phyloP scores from a whole-genome alignment of 2,888 invertebrate species.

The Lamproptera curius region DNA sequence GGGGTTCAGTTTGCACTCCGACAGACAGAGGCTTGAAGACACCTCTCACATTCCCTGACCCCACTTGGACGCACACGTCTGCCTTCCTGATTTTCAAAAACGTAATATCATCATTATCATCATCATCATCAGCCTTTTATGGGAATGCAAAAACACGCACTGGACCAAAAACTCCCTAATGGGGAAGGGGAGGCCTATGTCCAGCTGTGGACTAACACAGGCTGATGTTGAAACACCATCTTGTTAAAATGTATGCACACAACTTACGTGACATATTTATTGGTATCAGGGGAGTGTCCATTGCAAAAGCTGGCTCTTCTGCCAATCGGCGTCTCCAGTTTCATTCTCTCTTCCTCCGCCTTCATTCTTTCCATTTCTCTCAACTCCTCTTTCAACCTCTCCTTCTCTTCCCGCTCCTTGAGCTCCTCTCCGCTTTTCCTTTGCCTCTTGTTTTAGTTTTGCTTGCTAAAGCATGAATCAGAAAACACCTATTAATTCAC shows the following conservation, averaged over 20 bases:
- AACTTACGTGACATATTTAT: constrained; percentile 37
- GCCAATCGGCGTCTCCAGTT: constrained; percentile 37
- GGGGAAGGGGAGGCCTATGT: too few relatives aligned
- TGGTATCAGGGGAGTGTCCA: constrained; percentile 26
- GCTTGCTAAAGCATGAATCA: constrained; percentile 68
- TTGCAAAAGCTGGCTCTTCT: constrained; percentile 40
- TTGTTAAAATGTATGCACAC: background rate
- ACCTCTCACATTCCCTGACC: constrained; percentile 26
- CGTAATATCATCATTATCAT: constrained; percentile 19
- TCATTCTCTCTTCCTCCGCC: constrained; percentile 32
- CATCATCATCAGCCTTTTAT: too few relatives aligned
- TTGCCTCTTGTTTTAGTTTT: constrained; percentile 67
- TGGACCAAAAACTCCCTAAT: too few relatives aligned
- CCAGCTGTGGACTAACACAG: too few relatives aligned
- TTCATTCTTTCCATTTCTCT: constrained; percentile 36
- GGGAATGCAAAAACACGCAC: background rate
- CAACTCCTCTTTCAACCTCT: constrained; percentile 52
- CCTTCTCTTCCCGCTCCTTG: constrained; percentile 54
- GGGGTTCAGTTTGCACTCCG: constrained; percentile 67
- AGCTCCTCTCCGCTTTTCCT: constrained; percentile 57
- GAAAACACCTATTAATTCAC: too few relatives aligned
- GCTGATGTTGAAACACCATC: too few relatives aligned
- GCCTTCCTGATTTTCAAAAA: constrained; percentile 43
- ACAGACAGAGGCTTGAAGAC: constrained; percentile 53
- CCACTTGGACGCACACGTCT: constrained; percentile 60